Percentiles rank a stretch among this genome's conserved stretches.
phyloP scores from a whole-genome alignment of 2,797 vertebrate species.

The Rhynchotus rufescens region DNA sequence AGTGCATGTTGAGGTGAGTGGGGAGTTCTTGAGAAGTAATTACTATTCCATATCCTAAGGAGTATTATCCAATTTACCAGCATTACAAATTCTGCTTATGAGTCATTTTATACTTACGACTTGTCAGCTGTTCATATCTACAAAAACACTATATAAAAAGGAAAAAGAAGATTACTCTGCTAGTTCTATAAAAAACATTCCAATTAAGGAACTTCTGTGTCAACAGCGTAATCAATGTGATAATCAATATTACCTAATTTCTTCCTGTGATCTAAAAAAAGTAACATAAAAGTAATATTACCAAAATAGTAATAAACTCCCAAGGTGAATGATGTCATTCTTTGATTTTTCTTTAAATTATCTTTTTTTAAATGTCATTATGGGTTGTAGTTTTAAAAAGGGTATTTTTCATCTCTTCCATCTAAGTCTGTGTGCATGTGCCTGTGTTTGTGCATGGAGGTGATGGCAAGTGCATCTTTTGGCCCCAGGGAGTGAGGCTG shows the following conservation, averaged over 20 bases:
- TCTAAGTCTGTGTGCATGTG: neutral
- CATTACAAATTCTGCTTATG: conserved; percentile 24
- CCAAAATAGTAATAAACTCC: neutral
- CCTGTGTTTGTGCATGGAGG: neutral
- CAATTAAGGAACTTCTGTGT: neutral
- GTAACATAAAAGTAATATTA: neutral
- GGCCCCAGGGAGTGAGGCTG: neutral
- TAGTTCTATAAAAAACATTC: neutral
- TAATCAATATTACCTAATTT: neutral
- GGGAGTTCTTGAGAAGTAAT: neutral
- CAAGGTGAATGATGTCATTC: neutral
- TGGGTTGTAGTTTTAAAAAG: neutral
- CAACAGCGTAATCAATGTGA: conserved; percentile 2
- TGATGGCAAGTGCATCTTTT: neutral
- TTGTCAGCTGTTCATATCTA: neutral
- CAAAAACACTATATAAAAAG: neutral
- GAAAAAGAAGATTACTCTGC: neutral
- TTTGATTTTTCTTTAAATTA: neutral
- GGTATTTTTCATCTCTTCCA: neutral
- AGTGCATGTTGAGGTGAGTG: neutral
- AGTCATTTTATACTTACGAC: conserved; percentile 1
- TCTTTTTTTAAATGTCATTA: neutral
- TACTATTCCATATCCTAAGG: neutral
- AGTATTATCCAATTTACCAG: conserved; percentile 1
- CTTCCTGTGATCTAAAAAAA: neutral